Percentiles rank a stretch among this genome's conserved stretches.
phyloP scores from a whole-genome alignment of 2,888 invertebrate species.

The Tetramorium bicarinatum region DNA sequence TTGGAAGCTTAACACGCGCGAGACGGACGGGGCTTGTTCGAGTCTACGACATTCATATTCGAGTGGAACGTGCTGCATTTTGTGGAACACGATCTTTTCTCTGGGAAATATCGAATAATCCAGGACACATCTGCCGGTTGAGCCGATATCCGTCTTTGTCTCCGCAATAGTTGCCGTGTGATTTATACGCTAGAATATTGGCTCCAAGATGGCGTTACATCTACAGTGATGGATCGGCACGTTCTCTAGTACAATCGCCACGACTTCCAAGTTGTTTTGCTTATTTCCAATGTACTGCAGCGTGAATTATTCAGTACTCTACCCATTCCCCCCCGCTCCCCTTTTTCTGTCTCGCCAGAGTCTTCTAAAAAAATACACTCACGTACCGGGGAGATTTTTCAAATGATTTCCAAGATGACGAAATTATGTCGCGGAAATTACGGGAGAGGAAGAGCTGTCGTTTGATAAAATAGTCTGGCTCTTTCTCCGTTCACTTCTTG shows the following conservation, averaged over 20 bases:
- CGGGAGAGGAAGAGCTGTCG: neutral
- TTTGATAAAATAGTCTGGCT: slow-evolving; percentile 53
- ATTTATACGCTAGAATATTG: slow-evolving; percentile 80
- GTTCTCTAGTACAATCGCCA: slow-evolving; percentile 64
- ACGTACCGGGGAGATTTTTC: neutral
- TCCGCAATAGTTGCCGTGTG: slow-evolving; percentile 76
- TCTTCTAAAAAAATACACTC: neutral
- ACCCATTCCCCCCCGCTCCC: neutral
- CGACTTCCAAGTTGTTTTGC: slow-evolving; percentile 53
- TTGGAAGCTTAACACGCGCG: slow-evolving; percentile 44
- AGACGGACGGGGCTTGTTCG: slow-evolving; percentile 22
- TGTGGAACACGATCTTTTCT: slow-evolving; percentile 57
- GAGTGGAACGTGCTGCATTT: slow-evolving; percentile 40
- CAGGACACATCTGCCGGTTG: slow-evolving; percentile 72
- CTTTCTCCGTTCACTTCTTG: slow-evolving; percentile 61
- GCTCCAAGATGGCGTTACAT: slow-evolving; percentile 78
- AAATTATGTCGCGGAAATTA: slow-evolving; percentile 37
- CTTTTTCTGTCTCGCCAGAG: neutral
- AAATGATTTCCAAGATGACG: slow-evolving; percentile 9
- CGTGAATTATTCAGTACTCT: slow-evolving; percentile 25
- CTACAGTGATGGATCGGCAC: slow-evolving; percentile 76
- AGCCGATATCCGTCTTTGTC: slow-evolving; percentile 79
- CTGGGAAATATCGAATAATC: slow-evolving; percentile 71
- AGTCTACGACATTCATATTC: slow-evolving; percentile 43
- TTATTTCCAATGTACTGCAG: slow-evolving; percentile 20